These are phyloP conservation scores for Coendou prehensilis DNA, from an alignment of 2,797 vertebrate genomes.

Conservation along the genomic window DNA sequence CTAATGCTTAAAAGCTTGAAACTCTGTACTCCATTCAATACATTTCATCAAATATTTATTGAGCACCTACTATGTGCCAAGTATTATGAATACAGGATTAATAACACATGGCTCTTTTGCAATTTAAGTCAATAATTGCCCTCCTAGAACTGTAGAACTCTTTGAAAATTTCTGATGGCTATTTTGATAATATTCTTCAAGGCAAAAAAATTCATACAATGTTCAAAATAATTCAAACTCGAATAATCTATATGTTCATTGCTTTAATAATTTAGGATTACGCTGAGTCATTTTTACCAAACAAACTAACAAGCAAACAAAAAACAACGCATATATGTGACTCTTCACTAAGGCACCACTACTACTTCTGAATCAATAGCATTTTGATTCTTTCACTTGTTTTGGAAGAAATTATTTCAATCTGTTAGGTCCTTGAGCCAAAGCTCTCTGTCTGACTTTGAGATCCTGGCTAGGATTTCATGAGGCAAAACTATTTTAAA, in stretches of 20 bases:
- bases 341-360: conserved; percentile 29
- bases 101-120: conserved; percentile 65
- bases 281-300: background rate
- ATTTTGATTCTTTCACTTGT: conserved; percentile 59
- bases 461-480: conserved; percentile 46
- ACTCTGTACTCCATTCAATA: conserved; percentile 75
- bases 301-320: background rate
- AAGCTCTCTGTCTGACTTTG: conserved; percentile 71
- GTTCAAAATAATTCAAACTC: conserved; percentile 17
- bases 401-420: conserved; percentile 74
- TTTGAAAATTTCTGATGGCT: conserved; percentile 59
- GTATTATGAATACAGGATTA: conserved; percentile 68
- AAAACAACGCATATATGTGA: conserved; percentile 50
- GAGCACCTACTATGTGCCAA: conserved; percentile 83
- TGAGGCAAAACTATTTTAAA: conserved; percentile 60
- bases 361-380: conserved; percentile 68
- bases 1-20: conserved; percentile 80
- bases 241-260: conserved; percentile 59
- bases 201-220: background rate
- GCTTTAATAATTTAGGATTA: conserved; percentile 12
- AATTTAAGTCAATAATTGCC: conserved; percentile 57
- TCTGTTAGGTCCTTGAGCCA: conserved; percentile 72
- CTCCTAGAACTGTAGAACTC: conserved; percentile 4
- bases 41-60: conserved; percentile 85
- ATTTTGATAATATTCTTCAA: conserved; percentile 23